Evolutionary conservation across 2,113 vertebrate species (phyloP).

Genomic region (Psilopsiagon aymara): DNA sequence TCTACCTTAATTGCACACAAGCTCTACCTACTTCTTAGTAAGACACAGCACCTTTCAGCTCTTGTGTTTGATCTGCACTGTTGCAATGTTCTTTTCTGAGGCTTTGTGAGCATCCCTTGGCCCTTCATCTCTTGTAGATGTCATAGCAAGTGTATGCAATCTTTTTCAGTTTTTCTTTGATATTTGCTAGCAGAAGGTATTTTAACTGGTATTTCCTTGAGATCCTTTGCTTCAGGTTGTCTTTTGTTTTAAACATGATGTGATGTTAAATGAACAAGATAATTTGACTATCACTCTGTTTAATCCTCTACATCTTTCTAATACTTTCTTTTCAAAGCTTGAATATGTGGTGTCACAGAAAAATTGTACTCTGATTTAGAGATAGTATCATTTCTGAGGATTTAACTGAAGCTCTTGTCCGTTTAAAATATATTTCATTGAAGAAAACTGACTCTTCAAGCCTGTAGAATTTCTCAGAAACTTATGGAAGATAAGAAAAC

Average conservation of each 20-base stretch:
- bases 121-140: not conserved
- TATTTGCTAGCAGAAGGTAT: not conserved
- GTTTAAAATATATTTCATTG: not conserved
- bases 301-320: not conserved
- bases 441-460: not conserved
- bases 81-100: not conserved
- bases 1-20: not conserved
- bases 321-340: not conserved
- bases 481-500: not conserved
- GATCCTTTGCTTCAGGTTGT: not conserved
- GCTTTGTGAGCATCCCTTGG: not conserved
- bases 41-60: not conserved
- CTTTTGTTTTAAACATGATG: not conserved
- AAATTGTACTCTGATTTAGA: not conserved
- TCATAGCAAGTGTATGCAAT: not conserved
- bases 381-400: not conserved
- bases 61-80: not conserved
- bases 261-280: not conserved
- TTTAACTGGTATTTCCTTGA: not conserved
- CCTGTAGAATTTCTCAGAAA: not conserved
- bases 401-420: not conserved
- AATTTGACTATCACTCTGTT: not conserved
- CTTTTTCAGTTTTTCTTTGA: not conserved
- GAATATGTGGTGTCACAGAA: not conserved
- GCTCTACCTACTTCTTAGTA: not conserved